Base-by-base conservation (phyloP, 2,797 vertebrate genomes). In the Argya squamiceps region DNA sequence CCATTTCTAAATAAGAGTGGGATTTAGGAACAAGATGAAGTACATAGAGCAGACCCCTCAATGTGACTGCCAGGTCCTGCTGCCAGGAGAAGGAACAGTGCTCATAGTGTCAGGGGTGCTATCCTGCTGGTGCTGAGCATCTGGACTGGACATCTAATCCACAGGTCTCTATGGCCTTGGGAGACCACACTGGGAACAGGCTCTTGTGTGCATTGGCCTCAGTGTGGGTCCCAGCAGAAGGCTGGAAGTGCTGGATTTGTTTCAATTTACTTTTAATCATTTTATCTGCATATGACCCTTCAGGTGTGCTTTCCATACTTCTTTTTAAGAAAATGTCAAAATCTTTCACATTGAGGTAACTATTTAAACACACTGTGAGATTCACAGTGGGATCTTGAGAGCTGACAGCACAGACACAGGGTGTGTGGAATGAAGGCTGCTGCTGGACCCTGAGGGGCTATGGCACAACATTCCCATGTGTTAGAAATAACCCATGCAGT, bases 11-110 rank as follows among this genome's bases (percentile, higher is more conserved):
- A 23, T 11, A 63, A 15, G 21, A 32, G n/a, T 67, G 58, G 8
- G 34, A 36, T 86, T 67, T 78, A 56, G 46, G 43, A 87, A 15
- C 29, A 59, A 43, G n/a, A 6, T 26, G 20, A 6, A 27, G 22
- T 10, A 20, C 0, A 0, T 13, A 29, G 21, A 44, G 32, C 36
- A 77, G 29, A 58, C 14, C 24, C 32, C 69, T 7, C 21, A 6
- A 3, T 32, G 47, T 63, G 55, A 3, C n/a, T 69, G n/a, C 3
- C 43, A 73, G 50, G 10, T 53, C n/a, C 32, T 58, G 6, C 17
- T 7, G 4, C 34, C 46, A 1, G 0, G 41, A 44, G 36, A 55
- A 91, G 29, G 37, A 89, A 3, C 2, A 8, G 13, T 64, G 36
- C 12, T 62, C 39, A 52, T 46, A 20, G 60, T 12, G 34, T 24